Evolutionary conservation across 2,888 invertebrate genomes (phyloP), one percentile per base, ranked within the genome.

Genomic region (Drosophila macrospina): DNA sequence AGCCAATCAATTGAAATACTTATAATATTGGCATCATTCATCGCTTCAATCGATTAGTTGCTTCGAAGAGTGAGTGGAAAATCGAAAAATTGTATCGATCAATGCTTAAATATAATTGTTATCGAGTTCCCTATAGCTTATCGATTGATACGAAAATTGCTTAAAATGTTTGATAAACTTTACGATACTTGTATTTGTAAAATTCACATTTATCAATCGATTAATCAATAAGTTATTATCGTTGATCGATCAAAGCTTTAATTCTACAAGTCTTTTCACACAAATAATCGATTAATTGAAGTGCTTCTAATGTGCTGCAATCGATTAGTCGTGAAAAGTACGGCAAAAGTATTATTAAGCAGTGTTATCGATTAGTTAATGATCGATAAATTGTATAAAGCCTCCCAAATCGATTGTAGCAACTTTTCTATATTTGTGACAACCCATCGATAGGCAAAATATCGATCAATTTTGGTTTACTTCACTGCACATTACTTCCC

Each of bases 11-110:
- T 41, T 41, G 41, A 54, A 54, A 41, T 54, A 30, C 52, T 54
- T 54, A 20, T 24, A 54, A 54, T 41, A 54, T 54, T 54, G 24
- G 52, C 41, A 54, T 41, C 41, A 41, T 41, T 54, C 13, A 54
- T 54, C 13, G 32, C 7, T 10, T n/a, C n/a, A 39, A 39, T 39
- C 52, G 41, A 32, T 54, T 20, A n/a, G 16, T 16, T 7, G 15
- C 13, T 48, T 7, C 8, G 0, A 8, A 28, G 5, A 2, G 10
- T 45, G 13, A 20, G 3, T 20, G 20, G 20, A 3, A 20, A 15
- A 15, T 15, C 5, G 11, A 11, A 1, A 28, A 13, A 13, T 44
- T 20, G 20, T 42, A 7, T 6, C 6, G 41, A 41, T n/a, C 16
- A 20, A 41, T 41, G 20, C 20, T 20, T 20, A 20, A 20, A 20